Base-by-base conservation (phyloP, 2,888 invertebrate species). In the Endomychus coccineus region DNA sequence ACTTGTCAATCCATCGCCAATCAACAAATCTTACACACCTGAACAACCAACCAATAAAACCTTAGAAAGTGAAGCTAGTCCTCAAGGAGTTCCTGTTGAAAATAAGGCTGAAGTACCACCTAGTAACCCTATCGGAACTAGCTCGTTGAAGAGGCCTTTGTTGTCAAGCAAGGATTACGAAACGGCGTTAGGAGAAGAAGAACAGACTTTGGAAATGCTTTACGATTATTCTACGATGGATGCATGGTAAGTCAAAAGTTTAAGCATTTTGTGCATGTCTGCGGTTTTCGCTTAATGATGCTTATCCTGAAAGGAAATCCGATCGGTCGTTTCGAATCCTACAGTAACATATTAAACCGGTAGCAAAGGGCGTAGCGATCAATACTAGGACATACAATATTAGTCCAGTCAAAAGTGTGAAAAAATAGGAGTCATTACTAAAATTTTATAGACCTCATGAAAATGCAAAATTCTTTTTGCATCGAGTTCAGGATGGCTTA, bases 191-290 rank as follows among this genome's bases (percentile, higher is more conserved):
- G 76, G 82, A 15, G 88, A 88, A 52, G 89, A 91, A 60, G 84
- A 83, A 59, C 78, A 80, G 52, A 77, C 80, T 37, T 73, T 85
- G 46, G 81, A 85, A 51, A 76, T 84, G 69, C 74, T 95, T 12
- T 94, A 94, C 67, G 91, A 94, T 68, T 91, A 90, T 69, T 76
- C 86, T 49, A 80, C 81, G 52, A 74, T 87, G 50, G 77, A 85
- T 60, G 83, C 83, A 25, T 91, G 90, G 91, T 86, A 59, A 73
- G 77, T 70, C 33, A 25, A 15, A n/a, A n/a, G n/a, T n/a, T n/a
- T n/a, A n/a, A n/a, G n/a, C n/a, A n/a, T n/a, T n/a, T n/a, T n/a
- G n/a, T n/a, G n/a, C n/a, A n/a, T n/a, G n/a, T n/a, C n/a, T n/a
- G n/a, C n/a, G n/a, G n/a, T n/a, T n/a, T n/a, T n/a, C n/a, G n/a